A percentile compares a stretch with the other conserved stretches of the same genome.
phyloP scores from a whole-genome alignment of 2,113 vertebrate genomes.

The Ctenodactylus gundi region DNA sequence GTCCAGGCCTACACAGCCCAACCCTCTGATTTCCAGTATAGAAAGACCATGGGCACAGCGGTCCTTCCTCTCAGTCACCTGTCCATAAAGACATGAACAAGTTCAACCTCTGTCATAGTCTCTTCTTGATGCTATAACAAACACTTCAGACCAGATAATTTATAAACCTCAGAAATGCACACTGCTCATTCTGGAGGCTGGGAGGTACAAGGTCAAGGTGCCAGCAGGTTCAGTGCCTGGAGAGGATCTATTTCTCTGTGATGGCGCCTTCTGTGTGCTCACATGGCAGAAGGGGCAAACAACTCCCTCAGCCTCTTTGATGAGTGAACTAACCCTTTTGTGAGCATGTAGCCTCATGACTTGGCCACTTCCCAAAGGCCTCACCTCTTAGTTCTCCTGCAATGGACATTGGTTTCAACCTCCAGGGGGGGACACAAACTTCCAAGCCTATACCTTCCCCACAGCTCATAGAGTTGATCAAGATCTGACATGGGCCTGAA shows the following conservation, averaged over 20 bases:
- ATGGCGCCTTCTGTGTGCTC: background rate
- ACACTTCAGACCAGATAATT: background rate
- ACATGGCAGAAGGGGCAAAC: background rate
- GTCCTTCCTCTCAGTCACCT: background rate
- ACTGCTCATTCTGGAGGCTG: background rate
- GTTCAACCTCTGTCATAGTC: background rate
- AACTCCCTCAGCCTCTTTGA: background rate
- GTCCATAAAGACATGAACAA: background rate
- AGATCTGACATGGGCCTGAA: background rate
- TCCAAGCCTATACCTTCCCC: no score
- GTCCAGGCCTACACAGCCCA: fast-evolving
- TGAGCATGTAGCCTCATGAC: no score
- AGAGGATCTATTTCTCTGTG: no score
- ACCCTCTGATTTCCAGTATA: background rate
- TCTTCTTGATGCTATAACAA: background rate
- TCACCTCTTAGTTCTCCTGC: no score
- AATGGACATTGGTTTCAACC: no score
- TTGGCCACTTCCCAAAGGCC: background rate
- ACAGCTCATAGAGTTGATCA: no score
- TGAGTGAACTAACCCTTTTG: background rate
- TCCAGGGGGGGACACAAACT: no score
- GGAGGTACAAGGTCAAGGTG: background rate
- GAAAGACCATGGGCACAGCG: background rate
- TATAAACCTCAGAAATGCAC: background rate
- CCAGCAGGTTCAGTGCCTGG: background rate